Base-by-base conservation (phyloP, 2,797 vertebrate genomes). In the Gila robusta region DNA sequence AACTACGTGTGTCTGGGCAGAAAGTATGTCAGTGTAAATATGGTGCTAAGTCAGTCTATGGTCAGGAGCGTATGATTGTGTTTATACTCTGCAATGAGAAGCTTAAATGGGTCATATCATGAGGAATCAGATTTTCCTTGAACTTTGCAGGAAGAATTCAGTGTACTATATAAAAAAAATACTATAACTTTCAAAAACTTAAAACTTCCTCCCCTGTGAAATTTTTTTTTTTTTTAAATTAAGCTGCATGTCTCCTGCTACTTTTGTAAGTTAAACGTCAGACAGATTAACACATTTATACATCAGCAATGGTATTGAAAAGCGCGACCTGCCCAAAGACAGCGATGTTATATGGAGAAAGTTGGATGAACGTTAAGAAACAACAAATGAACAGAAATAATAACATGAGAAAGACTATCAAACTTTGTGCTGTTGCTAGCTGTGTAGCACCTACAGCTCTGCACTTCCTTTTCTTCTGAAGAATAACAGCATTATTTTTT, bases 71-170 rank as follows among this genome's bases (percentile, higher is more conserved):
- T 47, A 32, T 66, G 54, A 62, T 19, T 35, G 23, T 0, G 56
- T 62, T 79, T 79, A 62, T 78, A 41, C 35, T 78, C 16, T 8
- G 19, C n/a, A 52, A 44, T 37, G 79, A 81, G 26, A 39, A 26
- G 49, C 47, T 71, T 71, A 37, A 54, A 70, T 21, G 26, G 21
- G 66, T 52, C 64, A 17, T 26, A n/a, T 26, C 28, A 81, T 6
- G 7, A 39, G 66, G 21, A 54, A 81, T 81, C 28, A 3, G 23
- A 70, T 39, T 70, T 49, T 52, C 26, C 62, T 69, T 81, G 44
- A 81, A 69, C 44, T 11, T 17, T 17, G 21, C 21, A 23, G n/a
- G 19, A 67, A 14, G 39, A 66, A 28, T 80, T 67, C 19, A 49
- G 19, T 47, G 19, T 35, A 67, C 41, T 80, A 23, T 9, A 2